Base-by-base conservation (phyloP, 2,888 invertebrate species). In the Dicroscelio sp. region DNA sequence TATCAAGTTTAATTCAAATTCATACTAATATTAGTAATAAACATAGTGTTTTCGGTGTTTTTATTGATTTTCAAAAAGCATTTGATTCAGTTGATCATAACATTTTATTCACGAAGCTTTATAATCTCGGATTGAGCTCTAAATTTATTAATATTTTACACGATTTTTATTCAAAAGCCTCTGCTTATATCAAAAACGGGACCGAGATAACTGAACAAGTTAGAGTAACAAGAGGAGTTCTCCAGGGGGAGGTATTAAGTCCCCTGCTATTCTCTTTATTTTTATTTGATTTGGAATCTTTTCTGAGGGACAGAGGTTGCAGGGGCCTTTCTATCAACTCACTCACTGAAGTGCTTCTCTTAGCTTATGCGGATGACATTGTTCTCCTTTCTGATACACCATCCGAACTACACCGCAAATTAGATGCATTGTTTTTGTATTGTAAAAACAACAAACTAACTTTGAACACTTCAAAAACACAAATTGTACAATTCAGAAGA, bases 121-220 rank as follows among this genome's bases (percentile, higher is more conserved):
- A 60, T 17, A 10, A 8, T 25, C 23, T 60, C 25, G 27, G 60
- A 6, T 5, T 27, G 23, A 27, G 60, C 17, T 60, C 60, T 12
- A 60, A 60, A 60, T 60, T 60, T 60, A 60, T 60, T 60, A 60
- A 60, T 27, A 60, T 60, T 60, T n/a, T 60, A 6, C 23, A 60
- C 2, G 60, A 60, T 60, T 60, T 60, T 60, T 60, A 60, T 6
- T 5, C 23, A 2, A 60, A 60, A 27, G 60, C 60, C 2, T 27
- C 23, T 5, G 60, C 60, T 2, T 27, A 27, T 17, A 60, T 60
- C 8, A 60, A 17, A 17, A 17, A 25, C 4, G 60, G 60, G 4
- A 60, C 23, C 27, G 27, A 27, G 6, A 60, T 25, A 27, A 60
- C 60, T 27, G 27, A 27, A 4, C 23, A 27, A 6, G 27, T 60